A percentile compares a stretch with the other conserved stretches of the same genome.
Conservation (phyloP, 1,140 invertebrate species). For the Medauroidea extradentata region DNA sequence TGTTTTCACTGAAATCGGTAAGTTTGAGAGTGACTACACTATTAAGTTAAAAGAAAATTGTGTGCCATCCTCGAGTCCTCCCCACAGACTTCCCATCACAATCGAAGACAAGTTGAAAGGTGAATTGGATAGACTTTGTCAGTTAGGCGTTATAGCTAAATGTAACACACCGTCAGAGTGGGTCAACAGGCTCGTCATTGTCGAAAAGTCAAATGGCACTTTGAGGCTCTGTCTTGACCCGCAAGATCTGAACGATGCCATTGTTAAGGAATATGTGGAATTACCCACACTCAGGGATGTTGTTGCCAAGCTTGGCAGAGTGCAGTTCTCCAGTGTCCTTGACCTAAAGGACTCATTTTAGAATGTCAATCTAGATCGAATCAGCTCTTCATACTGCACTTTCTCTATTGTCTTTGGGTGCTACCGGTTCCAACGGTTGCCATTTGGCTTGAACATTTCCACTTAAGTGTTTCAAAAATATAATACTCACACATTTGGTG, state of each 20-base stretch:
- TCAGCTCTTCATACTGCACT: constrained; percentile 11
- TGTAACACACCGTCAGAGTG: constrained; percentile 28
- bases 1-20: too few relatives aligned
- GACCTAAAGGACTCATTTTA: constrained; percentile 25
- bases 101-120: constrained; percentile 21
- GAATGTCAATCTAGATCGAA: constrained; percentile 15
- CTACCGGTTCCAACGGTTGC: constrained; percentile 34
- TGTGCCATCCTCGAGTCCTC: constrained; percentile 17
- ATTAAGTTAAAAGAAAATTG: constrained; percentile 15
- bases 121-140: constrained; percentile 22
- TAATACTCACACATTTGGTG: constrained; percentile 28
- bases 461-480: constrained; percentile 37
- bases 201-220: constrained; percentile 34
- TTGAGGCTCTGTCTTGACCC: constrained; percentile 41
- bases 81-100: constrained; percentile 22
- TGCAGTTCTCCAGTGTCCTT: constrained; percentile 17
- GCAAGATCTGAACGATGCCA: constrained; percentile 11
- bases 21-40: too few relatives aligned
- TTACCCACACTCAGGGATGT: constrained; percentile 19
- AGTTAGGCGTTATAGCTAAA: constrained; percentile 16
- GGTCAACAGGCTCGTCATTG: constrained; percentile 36
- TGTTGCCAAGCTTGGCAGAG: constrained; percentile 13
- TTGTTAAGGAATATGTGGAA: constrained; percentile 11
- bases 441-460: constrained; percentile 33
- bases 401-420: constrained; percentile 27